phyloP scores from a whole-genome alignment of 2,113 vertebrate genomes.

The Oryzias curvinotus region DNA sequence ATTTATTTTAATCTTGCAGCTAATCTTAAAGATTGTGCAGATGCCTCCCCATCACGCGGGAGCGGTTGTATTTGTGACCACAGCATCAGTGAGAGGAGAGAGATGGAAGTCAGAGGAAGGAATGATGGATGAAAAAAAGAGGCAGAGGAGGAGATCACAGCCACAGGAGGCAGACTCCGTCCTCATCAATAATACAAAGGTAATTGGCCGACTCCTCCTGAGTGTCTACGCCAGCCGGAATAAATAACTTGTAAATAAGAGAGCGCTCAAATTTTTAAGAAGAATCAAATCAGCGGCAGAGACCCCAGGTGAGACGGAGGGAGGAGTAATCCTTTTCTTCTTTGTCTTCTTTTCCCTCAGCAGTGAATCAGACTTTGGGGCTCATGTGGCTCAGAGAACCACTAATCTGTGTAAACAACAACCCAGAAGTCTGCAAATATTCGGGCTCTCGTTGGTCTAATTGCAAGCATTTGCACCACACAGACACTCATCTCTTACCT shows the following conservation, averaged over 20 bases:
- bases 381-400: background rate
- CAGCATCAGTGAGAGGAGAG: background rate
- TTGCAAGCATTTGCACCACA: background rate
- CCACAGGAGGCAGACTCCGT: constrained; percentile 23
- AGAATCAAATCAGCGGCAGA: background rate
- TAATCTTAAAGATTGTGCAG: too few relatives aligned
- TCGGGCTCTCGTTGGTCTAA: background rate
- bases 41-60: too few relatives aligned
- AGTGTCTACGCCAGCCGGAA: background rate
- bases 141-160: constrained; percentile 11
- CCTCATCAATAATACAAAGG: constrained; percentile 2
- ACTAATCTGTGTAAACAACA: background rate
- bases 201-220: background rate
- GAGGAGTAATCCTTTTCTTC: background rate
- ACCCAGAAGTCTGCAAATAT: background rate
- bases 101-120: background rate
- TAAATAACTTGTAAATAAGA: background rate
- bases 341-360: too few relatives aligned
- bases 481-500: background rate
- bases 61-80: too few relatives aligned
- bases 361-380: too few relatives aligned
- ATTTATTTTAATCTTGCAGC: too few relatives aligned
- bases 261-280: background rate
- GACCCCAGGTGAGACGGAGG: background rate
- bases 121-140: background rate